Conservation (phyloP, 2,888 invertebrate species). For the Sinelater perroti region DNA sequence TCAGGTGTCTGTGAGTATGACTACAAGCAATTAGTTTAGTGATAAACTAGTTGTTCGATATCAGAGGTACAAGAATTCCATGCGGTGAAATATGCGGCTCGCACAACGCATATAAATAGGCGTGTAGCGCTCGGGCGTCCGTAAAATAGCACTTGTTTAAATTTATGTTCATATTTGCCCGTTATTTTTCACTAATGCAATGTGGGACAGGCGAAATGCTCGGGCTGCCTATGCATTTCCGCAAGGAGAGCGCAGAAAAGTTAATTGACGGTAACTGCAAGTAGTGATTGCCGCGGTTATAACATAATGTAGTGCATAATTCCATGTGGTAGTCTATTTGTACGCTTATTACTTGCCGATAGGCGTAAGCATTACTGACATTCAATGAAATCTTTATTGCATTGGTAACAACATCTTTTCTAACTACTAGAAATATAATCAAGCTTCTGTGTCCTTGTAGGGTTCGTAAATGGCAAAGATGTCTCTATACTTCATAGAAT, state of each 20-base stretch:
- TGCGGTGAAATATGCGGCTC: background rate
- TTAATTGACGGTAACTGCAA: too few species aligned
- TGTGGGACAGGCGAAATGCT: background rate
- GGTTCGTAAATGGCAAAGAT: background rate
- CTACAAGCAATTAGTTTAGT: background rate
- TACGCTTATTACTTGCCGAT: too few species aligned
- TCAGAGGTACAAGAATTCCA: background rate
- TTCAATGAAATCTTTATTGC: too few species aligned
- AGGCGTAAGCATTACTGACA: too few species aligned
- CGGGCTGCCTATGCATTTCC: background rate
- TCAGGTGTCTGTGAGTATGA: background rate
- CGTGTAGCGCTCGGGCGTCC: background rate
- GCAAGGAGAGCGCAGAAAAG: background rate
- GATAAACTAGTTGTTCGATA: conserved; percentile 1
- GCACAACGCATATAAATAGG: conserved; percentile 1
- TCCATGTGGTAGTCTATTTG: too few species aligned
- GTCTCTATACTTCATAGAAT: conserved; percentile 21
- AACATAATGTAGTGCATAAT: too few species aligned
- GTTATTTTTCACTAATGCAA: background rate
- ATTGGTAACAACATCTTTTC: too few species aligned
- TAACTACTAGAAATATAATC: too few species aligned
- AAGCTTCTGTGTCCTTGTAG: too few species aligned
- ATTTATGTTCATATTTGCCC: conserved; percentile 5
- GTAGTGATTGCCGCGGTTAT: too few species aligned
- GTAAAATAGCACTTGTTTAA: conserved; percentile 14